Base-by-base conservation (phyloP, 2,888 invertebrate species). In the Drosophila putrida region DNA sequence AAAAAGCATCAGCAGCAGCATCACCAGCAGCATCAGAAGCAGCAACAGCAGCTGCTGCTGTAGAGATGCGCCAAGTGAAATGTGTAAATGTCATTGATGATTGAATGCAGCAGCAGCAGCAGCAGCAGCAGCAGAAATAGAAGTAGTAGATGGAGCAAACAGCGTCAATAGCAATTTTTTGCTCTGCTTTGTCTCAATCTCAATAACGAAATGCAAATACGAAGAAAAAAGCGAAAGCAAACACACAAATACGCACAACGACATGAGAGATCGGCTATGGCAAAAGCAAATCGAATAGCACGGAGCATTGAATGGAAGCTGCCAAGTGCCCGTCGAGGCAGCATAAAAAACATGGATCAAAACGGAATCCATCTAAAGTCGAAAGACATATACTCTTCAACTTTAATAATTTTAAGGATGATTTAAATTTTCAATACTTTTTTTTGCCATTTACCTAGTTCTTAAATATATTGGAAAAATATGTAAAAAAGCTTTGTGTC, bases 181-280 rank as follows among this genome's bases (percentile, higher is more conserved):
- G 58, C 73, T 69, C 54, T 69, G 69, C 78, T 78, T 85, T 83
- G 83, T 85, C 83, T 82, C 85, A 87, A 87, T 80, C 85, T 82
- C 85, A 86, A 86, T 86, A 86, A 83, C 87, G 80, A 86, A 86
- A 86, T 86, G 87, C 87, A 87, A 86, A 86, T 86, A 86, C 61
- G 35, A 53, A 47, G 53, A 80, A 79, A 78, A 82, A 78, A 84
- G 78, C 67, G 67, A 84, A 83, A 80, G 82, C 55, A 46, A 54
- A 44, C 33, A 38, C 35, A 11, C 51, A 49, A 49, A 76, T 55
- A 63, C 67, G 61, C 60, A 55, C 50, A 66, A 57, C 51, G 59
- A 51, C 47, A 54, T 28, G 57, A 67, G 53, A 62, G 54, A 62
- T 59, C 65, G 58, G 60, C 60, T 28, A 46, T 28, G 53, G 50